Evolutionary conservation across 1,140 invertebrate genomes (phyloP), one percentile per base, ranked within the genome.

Genomic region (Diploscapter pachys): DNA sequence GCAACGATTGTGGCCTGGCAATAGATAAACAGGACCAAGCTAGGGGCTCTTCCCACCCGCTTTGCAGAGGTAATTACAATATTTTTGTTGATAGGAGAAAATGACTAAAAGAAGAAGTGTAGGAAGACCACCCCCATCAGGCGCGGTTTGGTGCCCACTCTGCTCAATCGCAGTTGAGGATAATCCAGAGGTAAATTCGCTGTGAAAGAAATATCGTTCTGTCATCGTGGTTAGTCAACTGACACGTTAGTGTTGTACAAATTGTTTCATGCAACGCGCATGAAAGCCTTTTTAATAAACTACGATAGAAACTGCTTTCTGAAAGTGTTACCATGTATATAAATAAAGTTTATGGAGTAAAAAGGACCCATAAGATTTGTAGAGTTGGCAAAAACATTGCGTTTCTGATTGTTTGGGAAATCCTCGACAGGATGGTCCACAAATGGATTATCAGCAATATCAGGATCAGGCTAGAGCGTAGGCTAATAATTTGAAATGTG

Each of bases 131-230:
- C 68, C 68, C 3, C 68, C 68, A 6, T 49, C 68, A 6, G 68
- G 68, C 51, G 68, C 68, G 4, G 56, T 61, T 13, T 70, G 68
- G 68, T 70, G 68, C 54, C 68, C 68, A 13, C 63, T 70, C 11
- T 70, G 68, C 31, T 61, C 68, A 2, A 70, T 70, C 31, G 68
- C 68, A 8, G 68, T 70, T 13, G 68, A 70, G 8, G 68, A 70
- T 50, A 70, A 61, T 70, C 56, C 59, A 31, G 31, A 31, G 31
- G 31, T 31, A 31, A 31, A 31, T 31, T 31, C 31, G 31, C 31
- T 31, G 31, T 31, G 31, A 31, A 31, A 31, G 31, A 31, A 31
- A 31, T 31, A 31, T 31, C 31, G 31, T 31, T 31, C 31, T 31
- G 0, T 31, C 31, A 31, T 31, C 31, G 31, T 31, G 31, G 31